A percentile compares a stretch with the other conserved stretches of the same genome.
phyloP scores from a whole-genome alignment of 2,888 invertebrate genomes.

The Pheosia gnoma region DNA sequence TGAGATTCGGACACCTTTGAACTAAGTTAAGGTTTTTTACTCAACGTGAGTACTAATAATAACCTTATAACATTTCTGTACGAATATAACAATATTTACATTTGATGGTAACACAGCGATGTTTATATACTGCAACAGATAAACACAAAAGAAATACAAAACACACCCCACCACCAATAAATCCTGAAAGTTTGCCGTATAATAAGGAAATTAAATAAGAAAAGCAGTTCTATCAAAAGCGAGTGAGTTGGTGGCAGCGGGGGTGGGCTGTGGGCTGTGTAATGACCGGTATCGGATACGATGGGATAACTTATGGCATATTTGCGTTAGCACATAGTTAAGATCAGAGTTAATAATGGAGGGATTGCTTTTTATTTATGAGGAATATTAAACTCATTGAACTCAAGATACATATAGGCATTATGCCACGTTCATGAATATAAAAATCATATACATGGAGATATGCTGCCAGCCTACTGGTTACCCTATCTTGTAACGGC shows the following conservation, averaged over 20 bases:
- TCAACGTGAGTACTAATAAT: too few relatives aligned
- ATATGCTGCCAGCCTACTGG: too few relatives aligned
- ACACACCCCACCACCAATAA: background rate
- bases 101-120: background rate
- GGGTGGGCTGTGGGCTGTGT: conserved; percentile 18
- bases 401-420: too few relatives aligned
- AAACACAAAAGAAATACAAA: background rate
- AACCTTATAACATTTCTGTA: too few relatives aligned
- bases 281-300: conserved; percentile 42
- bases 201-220: conserved; percentile 8
- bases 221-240: conserved; percentile 38
- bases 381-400: too few relatives aligned
- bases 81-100: too few relatives aligned
- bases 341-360: background rate
- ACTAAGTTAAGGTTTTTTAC: too few relatives aligned
- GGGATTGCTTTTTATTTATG: background rate
- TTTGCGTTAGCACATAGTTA: conserved; percentile 16
- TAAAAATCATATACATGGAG: too few relatives aligned
- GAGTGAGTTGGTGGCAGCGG: conserved; percentile 9
- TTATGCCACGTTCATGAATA: too few relatives aligned
- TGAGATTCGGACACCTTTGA: background rate
- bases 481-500: too few relatives aligned
- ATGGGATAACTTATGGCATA: conserved; percentile 41
- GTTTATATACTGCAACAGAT: background rate
- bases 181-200: background rate